These are phyloP conservation scores for Torymus aiolomorphi DNA, from an alignment of 2,888 invertebrate species.

Conservation along the genomic window DNA sequence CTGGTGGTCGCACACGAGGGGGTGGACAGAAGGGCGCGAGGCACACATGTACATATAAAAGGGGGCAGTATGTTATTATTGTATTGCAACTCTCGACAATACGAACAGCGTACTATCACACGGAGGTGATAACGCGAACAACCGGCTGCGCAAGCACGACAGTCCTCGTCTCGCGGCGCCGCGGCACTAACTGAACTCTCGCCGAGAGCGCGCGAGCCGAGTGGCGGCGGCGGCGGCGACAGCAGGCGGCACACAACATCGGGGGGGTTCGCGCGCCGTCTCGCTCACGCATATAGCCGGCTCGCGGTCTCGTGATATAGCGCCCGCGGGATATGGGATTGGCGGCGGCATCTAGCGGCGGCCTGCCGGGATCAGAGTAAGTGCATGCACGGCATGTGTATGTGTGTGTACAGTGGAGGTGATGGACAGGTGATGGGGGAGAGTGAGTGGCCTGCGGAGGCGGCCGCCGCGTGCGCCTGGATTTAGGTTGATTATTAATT, in stretches of 20 bases:
- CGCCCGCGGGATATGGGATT: slow-evolving; percentile 7
- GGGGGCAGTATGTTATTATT: too few relatives aligned
- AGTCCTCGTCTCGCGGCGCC: slow-evolving; percentile 70
- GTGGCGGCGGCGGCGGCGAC: slow-evolving; percentile 22
- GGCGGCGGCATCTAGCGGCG: slow-evolving; percentile 67
- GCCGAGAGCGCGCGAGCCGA: not conserved
- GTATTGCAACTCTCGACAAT: too few relatives aligned
- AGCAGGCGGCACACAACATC: slow-evolving; percentile 57
- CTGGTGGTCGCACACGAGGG: too few relatives aligned
- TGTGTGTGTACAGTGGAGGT: too few relatives aligned
- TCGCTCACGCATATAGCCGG: not conserved
- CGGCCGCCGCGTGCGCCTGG: too few relatives aligned
- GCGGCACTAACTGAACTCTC: slow-evolving; percentile 74
- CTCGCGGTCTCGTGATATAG: slow-evolving; percentile 39
- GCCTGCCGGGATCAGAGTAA: not conserved
- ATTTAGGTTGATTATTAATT: too few relatives aligned
- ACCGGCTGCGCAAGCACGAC: slow-evolving; percentile 24
- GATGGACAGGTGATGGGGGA: too few relatives aligned
- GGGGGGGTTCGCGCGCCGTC: slow-evolving; percentile 51
- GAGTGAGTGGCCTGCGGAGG: too few relatives aligned
- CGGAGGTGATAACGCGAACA: not conserved
- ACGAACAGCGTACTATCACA: too few relatives aligned
- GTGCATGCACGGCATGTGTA: too few relatives aligned
- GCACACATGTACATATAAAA: too few relatives aligned
- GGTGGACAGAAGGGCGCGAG: too few relatives aligned